Conservation (phyloP, 1,140 invertebrate genomes). For the Cotesia typhae region DNA sequence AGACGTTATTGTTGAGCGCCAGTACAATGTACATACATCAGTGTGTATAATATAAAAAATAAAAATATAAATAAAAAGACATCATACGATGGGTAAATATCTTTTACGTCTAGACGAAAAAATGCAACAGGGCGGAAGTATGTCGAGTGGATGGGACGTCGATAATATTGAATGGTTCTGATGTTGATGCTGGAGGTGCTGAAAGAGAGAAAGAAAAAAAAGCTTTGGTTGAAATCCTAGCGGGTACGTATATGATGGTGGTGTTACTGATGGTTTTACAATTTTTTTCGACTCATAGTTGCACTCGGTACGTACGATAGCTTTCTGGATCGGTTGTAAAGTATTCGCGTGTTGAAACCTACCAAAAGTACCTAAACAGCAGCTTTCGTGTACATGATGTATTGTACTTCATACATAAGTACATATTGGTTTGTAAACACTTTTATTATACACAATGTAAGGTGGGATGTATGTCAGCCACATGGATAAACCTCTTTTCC, state of each 20-base stretch:
- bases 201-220: neutral
- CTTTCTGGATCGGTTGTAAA: no score
- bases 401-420: conserved; percentile 32
- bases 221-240: conserved; percentile 27
- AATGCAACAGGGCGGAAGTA: conserved; percentile 56
- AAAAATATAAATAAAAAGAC: conserved; percentile 17
- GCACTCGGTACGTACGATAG: conserved; percentile 1
- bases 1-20: neutral
- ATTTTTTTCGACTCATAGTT: neutral
- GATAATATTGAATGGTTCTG: conserved; percentile 35
- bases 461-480: conserved; percentile 5
- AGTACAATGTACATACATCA: conserved; percentile 7
- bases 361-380: conserved; percentile 26
- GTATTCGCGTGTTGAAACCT: neutral
- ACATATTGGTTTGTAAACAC: conserved; percentile 34
- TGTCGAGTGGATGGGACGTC: conserved; percentile 43
- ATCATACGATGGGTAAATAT: conserved; percentile 14
- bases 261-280: conserved; percentile 12
- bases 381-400: neutral
- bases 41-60: conserved; percentile 8
- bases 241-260: neutral
- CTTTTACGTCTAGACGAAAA: conserved; percentile 30
- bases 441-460: conserved; percentile 19
- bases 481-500: conserved; percentile 21
- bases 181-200: conserved; percentile 16